Conservation (phyloP, 2,888 invertebrate species). For the Euplexia lucipara region DNA sequence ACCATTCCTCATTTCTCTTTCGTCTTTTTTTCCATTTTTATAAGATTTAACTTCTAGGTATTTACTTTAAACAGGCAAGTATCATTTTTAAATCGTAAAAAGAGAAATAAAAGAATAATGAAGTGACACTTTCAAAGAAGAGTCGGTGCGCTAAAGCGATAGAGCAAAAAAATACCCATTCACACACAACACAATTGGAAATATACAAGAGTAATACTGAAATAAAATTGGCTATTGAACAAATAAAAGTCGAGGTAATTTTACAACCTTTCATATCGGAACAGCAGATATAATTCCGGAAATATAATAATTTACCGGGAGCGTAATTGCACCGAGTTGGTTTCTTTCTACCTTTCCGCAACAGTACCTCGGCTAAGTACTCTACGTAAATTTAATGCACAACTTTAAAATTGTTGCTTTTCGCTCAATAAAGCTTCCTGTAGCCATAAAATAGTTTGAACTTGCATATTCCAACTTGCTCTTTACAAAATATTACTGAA, state of each 20-base stretch:
- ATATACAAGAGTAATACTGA: conserved; percentile 8
- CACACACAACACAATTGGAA: background rate
- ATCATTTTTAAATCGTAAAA: too few species aligned
- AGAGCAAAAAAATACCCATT: background rate
- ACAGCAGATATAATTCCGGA: conserved; percentile 7
- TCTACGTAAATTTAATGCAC: conserved; percentile 55
- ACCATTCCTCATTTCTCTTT: too few species aligned
- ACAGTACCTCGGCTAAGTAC: conserved; percentile 39
- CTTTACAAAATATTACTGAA: conserved; percentile 36
- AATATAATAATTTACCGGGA: conserved; percentile 34
- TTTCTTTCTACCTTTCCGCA: conserved; percentile 56
- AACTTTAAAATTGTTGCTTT: conserved; percentile 53
- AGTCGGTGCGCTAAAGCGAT: background rate
- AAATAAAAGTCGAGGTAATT: conserved; percentile 23
- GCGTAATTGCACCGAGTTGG: conserved; percentile 42
- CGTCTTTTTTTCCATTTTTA: too few species aligned
- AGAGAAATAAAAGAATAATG: background rate
- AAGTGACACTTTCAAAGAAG: background rate
- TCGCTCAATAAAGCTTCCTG: conserved; percentile 45
- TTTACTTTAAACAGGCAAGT: too few species aligned
- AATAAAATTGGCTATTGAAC: conserved; percentile 23
- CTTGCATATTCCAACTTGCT: conserved; percentile 26
- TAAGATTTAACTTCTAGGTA: too few species aligned
- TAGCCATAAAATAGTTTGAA: conserved; percentile 25
- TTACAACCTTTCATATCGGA: conserved; percentile 11